Base-by-base conservation (phyloP, 2,113 vertebrate genomes). In the Isurus oxyrinchus region DNA sequence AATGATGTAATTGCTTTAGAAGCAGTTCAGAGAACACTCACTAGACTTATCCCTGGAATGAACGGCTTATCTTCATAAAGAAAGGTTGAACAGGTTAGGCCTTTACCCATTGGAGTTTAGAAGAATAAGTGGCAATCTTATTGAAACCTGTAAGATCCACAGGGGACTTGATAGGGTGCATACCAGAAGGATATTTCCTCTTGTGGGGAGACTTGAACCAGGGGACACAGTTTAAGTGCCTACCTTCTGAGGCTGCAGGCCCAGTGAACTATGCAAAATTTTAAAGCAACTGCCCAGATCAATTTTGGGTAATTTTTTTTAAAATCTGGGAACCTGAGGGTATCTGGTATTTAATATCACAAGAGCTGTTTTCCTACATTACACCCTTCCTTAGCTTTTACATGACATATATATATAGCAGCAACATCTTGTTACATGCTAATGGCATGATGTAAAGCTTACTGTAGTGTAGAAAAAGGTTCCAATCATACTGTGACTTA, bases 401-500 rank as follows among this genome's bases (percentile, higher is more conserved):
- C 16, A 66, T 66, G 63, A 11, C 31, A 84, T 13, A 79, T 40
- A 84, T 40, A 40, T 49, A 44, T 44, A 84, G 14, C 40, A 53
- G 13, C 67, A 53, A 27, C 40, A 95, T 69, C 63, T 55, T 72
- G 76, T 55, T 76, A 31, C 2, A 95, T 35, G 94, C 11, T 72
- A 95, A 95, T 67, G n/a, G 7, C 44, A 5, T 67, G 66, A 69
- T 69, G 61, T 44, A 84, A 84, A 84, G 81, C 94, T 49, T 49
- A 69, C 25, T 53, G 40, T 69, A 95, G 25, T 31, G 40, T 69
- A 69, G 21, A 69, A 69, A 49, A 27, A 72, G 27, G 63, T 53
- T 91, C 55, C 94, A 72, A 63, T 95, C 49, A 72, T 72, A 55
- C 40, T 76, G 66, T 95, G 49, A 76, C 95, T 87, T 94, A 96